Base-by-base conservation (phyloP, 2,888 invertebrate species). In the Leucoma salicis region DNA sequence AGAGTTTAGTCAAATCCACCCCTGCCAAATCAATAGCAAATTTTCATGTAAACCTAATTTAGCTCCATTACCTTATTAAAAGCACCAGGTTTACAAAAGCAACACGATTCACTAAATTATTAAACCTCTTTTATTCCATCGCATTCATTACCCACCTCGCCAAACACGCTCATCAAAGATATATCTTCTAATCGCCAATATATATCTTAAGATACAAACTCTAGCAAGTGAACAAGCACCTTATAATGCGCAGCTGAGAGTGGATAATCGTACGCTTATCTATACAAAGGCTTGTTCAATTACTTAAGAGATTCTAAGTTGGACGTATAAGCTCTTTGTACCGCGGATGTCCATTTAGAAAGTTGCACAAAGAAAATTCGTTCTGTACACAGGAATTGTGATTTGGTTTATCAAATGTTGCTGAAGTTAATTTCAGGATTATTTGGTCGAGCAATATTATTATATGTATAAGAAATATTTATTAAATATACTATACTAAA, bases 251-350 rank as follows among this genome's bases (percentile, higher is more conserved):
- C 7, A 10, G 6, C 11, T 43, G 49, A 57, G 43, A 48, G 49
- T 18, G 15, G 45, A 42, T 55, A 57, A 59, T 65, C 53, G 66
- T 15, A n/a, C 49, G 46, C 39, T 56, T 44, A 56, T 53, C 37
- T 35, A 42, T 27, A 63, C 63, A 63, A 63, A 63, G 56, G 44
- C 44, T 33, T 42, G 50, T 57, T 61, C 66, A 66, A 66, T 66
- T 66, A 67, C 68, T 67, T 65, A 67, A 59, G 53, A 57, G 59
- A 57, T 57, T 52, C 53, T 54, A 61, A 63, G 49, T 64, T 60
- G 35, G 46, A 51, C 50, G 56, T 55, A 57, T 47, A 41, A 50
- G 42, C 52, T 57, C 66, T 63, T 65, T 63, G 63, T 51, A 49
- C 16, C 28, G 35, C 37, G 50, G 63, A 63, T 66, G 66, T 60